phyloP scores from a whole-genome alignment of 1,140 invertebrate genomes.

The Melanaphis sacchari region DNA sequence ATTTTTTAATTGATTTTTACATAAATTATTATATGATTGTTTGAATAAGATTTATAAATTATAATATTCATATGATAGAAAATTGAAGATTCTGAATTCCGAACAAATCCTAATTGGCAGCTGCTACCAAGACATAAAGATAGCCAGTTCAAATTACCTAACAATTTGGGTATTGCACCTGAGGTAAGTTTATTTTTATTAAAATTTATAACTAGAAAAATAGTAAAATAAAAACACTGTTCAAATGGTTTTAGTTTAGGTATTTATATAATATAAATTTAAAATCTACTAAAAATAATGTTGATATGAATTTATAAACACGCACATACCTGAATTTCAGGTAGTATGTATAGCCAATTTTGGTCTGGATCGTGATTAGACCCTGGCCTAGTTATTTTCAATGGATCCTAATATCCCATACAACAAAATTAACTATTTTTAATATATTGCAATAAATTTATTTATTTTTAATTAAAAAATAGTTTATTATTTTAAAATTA shows the following conservation, averaged over 20 bases:
- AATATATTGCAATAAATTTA: too few relatives aligned
- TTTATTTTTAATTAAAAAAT: too few relatives aligned
- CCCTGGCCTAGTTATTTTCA: too few relatives aligned
- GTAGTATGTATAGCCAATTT: too few relatives aligned
- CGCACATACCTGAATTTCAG: neutral
- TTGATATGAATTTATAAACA: neutral
- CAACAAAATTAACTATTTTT: too few relatives aligned
- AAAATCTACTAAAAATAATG: neutral
- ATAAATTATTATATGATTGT: neutral
- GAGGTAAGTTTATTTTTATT: constrained; percentile 34
- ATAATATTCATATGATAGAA: constrained; percentile 15
- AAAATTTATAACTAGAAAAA: neutral
- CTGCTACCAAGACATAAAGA: constrained; percentile 46
- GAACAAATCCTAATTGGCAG: constrained; percentile 56
- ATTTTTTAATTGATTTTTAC: neutral
- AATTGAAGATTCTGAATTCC: constrained; percentile 52
- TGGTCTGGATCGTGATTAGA: too few relatives aligned
- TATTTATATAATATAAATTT: neutral
- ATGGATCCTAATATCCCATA: too few relatives aligned
- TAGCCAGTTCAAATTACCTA: constrained; percentile 54
- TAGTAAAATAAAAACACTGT: neutral
- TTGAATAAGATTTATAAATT: neutral
- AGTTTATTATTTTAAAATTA: too few relatives aligned
- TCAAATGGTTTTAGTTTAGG: neutral
- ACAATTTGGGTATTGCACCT: constrained; percentile 43